Base-by-base conservation (phyloP, 2,797 vertebrate genomes). In the Avahi laniger region DNA sequence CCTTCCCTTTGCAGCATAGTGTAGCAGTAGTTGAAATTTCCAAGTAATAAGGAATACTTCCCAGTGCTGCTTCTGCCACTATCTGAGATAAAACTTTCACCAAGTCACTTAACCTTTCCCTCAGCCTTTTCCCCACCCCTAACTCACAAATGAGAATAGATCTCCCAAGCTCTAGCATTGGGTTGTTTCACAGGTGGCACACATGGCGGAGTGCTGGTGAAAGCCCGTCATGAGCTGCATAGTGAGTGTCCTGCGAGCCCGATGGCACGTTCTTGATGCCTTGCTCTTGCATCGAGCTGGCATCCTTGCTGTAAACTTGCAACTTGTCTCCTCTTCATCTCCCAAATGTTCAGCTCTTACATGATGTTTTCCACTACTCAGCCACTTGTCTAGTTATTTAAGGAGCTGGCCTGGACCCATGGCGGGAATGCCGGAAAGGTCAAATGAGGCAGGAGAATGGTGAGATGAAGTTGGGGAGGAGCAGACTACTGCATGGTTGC, bases 301-400 rank as follows among this genome's bases (percentile, higher is more conserved):
- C 52, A 24, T 59, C 14, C 0, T 43, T 8, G 12, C 67, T 48
- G 14, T 18, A 24, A 5, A 52, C 28, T 33, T 52, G 63, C 65
- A 38, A 0, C 48, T n/a, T 50, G 10, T 80, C 78, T 14, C 33
- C 22, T 57, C 7, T n/a, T 14, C 48, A 20, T 30, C 15, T 35
- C 20, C 61, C 46, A 59, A 15, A 54, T 80, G 70, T 87, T 59
- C 73, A 24, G 2, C 33, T 41, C 10, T 41, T 69, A 57, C 38
- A 0, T 43, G 46, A 26, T 72, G 3, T 72, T 88, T 69, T 41
- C 80, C 80, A 20, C n/a, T 8, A 4, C 43, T 41, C 43, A 30
- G 85, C 61, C 69, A 14, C 92, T 80, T 83, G 93, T 85, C 26
- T 28, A 17, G 43, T 89, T 96, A 88, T 96, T 94, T 93, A 73